Base-by-base conservation (phyloP, 1,140 invertebrate species). In the Brachionus plicatilis region DNA sequence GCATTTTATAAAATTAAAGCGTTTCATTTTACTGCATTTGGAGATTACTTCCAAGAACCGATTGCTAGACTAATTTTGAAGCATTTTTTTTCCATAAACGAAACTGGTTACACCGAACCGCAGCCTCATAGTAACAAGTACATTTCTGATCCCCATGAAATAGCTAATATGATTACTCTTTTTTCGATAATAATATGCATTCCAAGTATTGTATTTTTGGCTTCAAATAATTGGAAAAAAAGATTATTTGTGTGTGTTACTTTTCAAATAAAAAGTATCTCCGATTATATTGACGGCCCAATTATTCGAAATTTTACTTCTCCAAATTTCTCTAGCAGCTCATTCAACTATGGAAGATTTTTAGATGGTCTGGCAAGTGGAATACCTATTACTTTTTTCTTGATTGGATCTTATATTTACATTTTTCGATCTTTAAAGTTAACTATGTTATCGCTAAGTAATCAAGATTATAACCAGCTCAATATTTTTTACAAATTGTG, bases 231-330 rank as follows among this genome's bases (percentile, higher is more conserved):
- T 50, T 27, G 17, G 20, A 76, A 76, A n/a, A 76, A 76, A 50
- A 24, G 72, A n/a, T 50, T 50, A 0, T 12, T 50, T 4, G 17
- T 20, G 5, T 24, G 27, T 27, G 20, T 76, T 1, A 43, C 45
- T 9, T 53, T 76, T 76, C 72, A 76, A 76, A 76, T 76, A 76
- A 76, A 27, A 76, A 76, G 33, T 24, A 76, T 76, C 29, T 27
- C 47, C 2, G 72, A 76, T 24, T 76, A 76, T 33, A 50, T 76
- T 27, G 72, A 76, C 9, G 72, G 72, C 6, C 72, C 72, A 14
- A 76, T 76, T 45, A 50, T 76, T 5, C 41, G 72, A 27, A 47
- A 76, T 29, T 47, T 29, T 37, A 4, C 45, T 9, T 20, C n/a
- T 50, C 27, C 11, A 3, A 2, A n/a, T n/a, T 24, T 3, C 3